Conservation (phyloP, 1,140 invertebrate genomes). For the Yoshiicerus persimilis region DNA sequence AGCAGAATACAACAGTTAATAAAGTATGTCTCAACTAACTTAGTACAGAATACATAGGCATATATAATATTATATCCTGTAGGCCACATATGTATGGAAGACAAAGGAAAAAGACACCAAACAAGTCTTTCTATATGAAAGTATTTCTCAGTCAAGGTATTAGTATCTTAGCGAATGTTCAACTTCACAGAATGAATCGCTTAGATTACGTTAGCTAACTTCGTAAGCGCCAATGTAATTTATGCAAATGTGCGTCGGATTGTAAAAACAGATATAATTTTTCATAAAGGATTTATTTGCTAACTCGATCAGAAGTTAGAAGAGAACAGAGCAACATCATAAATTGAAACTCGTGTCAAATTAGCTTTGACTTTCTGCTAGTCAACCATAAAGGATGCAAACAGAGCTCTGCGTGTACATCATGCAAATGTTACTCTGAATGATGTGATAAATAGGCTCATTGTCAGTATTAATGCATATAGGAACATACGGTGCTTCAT, state of each 20-base stretch:
- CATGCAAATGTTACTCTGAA: background rate
- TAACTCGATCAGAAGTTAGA: background rate
- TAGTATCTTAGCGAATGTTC: background rate
- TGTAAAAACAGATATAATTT: background rate
- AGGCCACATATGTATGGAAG: background rate
- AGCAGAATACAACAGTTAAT: background rate
- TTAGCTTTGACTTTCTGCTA: constrained; percentile 16
- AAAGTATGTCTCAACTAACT: too few species aligned
- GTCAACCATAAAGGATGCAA: background rate
- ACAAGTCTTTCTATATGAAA: too few species aligned
- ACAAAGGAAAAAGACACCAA: background rate
- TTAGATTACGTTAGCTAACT: too few species aligned
- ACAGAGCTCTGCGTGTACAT: background rate
- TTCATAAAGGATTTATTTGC: background rate
- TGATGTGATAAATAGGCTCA: constrained; percentile 5
- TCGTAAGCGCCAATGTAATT: too few species aligned
- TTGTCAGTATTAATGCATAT: background rate
- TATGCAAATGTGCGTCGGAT: background rate
- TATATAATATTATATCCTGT: background rate
- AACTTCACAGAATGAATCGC: background rate
- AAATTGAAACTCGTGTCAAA: constrained; percentile 22
- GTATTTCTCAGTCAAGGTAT: too few species aligned
- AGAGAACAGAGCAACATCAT: background rate
- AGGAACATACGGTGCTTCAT: background rate
- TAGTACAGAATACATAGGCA: too few species aligned